A percentile compares a stretch with the other conserved stretches of the same genome.
Evolutionary conservation across 2,888 invertebrate genomes (phyloP).

Genomic region (Drosophila mulleri): DNA sequence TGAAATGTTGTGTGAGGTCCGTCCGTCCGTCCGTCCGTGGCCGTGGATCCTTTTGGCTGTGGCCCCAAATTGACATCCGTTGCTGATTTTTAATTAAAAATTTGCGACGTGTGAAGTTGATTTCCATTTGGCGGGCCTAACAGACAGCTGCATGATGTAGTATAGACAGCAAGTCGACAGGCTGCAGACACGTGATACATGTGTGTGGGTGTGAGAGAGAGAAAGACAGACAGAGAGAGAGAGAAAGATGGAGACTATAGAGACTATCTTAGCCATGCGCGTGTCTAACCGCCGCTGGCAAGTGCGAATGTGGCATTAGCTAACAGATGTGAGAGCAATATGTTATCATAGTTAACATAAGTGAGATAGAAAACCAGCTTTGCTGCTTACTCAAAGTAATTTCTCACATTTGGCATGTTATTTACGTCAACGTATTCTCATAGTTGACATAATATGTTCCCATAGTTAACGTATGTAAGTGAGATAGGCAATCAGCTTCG

Average conservation of each 20-base stretch:
- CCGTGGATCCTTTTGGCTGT: slow-evolving; percentile 26
- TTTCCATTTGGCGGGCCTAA: slow-evolving; percentile 68
- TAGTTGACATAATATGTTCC: neutral
- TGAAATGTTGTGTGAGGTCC: slow-evolving; percentile 6
- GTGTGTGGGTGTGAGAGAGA: neutral
- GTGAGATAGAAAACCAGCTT: neutral
- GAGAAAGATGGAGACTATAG: neutral
- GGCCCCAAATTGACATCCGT: slow-evolving; percentile 75
- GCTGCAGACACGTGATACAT: slow-evolving; percentile 11
- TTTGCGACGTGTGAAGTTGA: slow-evolving; percentile 82
- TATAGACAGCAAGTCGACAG: slow-evolving; percentile 26
- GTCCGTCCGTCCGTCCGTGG: slow-evolving; percentile 22
- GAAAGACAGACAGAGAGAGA: too few species aligned
- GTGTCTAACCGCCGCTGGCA: neutral
- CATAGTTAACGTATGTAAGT: neutral
- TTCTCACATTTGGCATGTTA: too few species aligned
- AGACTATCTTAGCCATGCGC: neutral
- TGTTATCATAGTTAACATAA: neutral
- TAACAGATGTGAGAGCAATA: neutral
- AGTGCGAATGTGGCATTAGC: neutral
- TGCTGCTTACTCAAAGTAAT: neutral
- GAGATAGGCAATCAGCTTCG: too few species aligned
- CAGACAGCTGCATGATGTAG: slow-evolving; percentile 64
- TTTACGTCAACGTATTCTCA: neutral
- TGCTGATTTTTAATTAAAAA: slow-evolving; percentile 81